Base-by-base conservation (phyloP, 2,797 vertebrate genomes). In the Merluccius polli region DNA sequence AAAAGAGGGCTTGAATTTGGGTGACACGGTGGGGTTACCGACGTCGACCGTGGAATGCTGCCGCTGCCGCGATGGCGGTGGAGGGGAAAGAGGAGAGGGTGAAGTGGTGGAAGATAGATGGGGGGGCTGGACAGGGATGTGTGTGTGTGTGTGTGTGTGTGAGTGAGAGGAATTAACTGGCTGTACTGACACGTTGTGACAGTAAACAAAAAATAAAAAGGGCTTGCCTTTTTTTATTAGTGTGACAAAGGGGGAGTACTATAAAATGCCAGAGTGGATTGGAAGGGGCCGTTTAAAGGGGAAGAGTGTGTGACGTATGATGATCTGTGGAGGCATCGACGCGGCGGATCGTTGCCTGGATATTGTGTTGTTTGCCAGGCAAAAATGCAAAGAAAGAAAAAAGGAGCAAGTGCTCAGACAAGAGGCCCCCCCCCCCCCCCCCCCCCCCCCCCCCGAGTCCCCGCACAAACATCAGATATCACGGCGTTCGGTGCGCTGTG, bases 1-100 rank as follows among this genome's bases (percentile, higher is more conserved):
- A 9, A 32, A 38, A 82, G 79, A 73, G 81, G 84, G 44, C 88
- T 88, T 88, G 75, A 86, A 87, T 84, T 84, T 84, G 82, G 82
- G 83, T 78, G 78, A 76, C 78, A 82, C 73, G 27, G 0, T 0
- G 21, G 71, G 77, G 81, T 81, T 72, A n/a, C 27, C 2, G n/a
- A 27, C 24, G 7, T 4, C 15, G 2, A 68, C 27, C 12, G 5
- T 13, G 65, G 15, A 31, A 75, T 77, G 77, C 9, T 1, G 80
- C 72, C 4, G 44, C 48, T 81, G 78, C 74, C 76, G 70, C 77
- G 77, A 83, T 85, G 65, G 35, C 13, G 74, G 31, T 35, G 70
- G 30, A 36, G 52, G 33, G 9, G 74, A 67, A 44, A 24, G 41
- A 24, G 38, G 72, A 38, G 69, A 68, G 70, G 71, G n/a, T 65